phyloP scores from a whole-genome alignment of 2,113 vertebrate species.

The Leptodactylus fuscus region DNA sequence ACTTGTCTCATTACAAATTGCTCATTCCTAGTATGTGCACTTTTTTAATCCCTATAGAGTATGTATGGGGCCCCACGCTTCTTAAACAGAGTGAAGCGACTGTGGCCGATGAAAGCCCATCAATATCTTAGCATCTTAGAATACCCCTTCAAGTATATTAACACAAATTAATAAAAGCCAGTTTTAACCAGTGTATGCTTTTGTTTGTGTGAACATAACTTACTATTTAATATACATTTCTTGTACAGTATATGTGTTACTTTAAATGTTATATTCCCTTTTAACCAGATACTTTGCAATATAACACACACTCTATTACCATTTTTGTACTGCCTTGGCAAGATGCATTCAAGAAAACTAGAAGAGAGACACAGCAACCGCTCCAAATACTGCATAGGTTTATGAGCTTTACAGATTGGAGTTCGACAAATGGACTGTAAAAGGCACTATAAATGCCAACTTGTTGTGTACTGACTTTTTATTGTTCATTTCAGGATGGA shows the following conservation, averaged over 20 bases:
- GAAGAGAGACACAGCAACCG: neutral
- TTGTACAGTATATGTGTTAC: neutral
- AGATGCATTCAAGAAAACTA: conserved; percentile 22
- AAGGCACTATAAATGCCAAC: conserved; percentile 40
- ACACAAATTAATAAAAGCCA: too few relatives aligned
- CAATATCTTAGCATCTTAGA: too few relatives aligned
- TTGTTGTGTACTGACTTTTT: conserved; percentile 37
- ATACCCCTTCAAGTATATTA: too few relatives aligned
- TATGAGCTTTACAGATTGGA: conserved; percentile 47
- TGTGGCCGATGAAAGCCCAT: too few relatives aligned
- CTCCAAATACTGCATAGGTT: conserved; percentile 35
- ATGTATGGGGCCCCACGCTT: too few relatives aligned
- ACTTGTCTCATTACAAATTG: too few relatives aligned
- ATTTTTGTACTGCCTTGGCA: neutral
- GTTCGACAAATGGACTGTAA: conserved; percentile 39
- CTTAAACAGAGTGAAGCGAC: too few relatives aligned
- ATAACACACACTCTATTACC: neutral
- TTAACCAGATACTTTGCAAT: neutral
- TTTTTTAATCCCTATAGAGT: too few relatives aligned
- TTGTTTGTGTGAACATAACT: too few relatives aligned
- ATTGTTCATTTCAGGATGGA: conserved; percentile 34
- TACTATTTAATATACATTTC: neutral
- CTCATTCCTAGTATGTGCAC: too few relatives aligned
- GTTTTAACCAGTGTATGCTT: too few relatives aligned
- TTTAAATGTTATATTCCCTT: neutral